A percentile compares a stretch with the other conserved stretches of the same genome.
Conservation (phyloP, 2,797 vertebrate genomes). For the Sandelia bainsii region DNA sequence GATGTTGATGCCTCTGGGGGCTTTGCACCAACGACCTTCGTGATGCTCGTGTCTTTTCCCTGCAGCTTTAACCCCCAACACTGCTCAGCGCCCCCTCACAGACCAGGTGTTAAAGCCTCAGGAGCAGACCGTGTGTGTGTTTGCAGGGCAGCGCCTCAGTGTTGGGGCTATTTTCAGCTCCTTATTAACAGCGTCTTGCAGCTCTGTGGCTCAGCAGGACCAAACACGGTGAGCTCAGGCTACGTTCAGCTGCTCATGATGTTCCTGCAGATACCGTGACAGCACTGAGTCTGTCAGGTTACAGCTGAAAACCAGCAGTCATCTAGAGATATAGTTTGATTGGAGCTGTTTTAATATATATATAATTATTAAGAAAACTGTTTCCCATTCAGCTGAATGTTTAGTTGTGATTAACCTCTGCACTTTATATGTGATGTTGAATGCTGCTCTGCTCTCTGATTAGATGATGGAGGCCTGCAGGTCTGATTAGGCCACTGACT, state of each 20-base stretch:
- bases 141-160: slow-evolving; percentile 47
- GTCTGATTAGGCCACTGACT: too few species aligned
- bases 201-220: slow-evolving; percentile 34
- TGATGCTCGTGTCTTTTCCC: neutral
- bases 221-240: slow-evolving; percentile 11
- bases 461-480: too few species aligned
- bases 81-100: neutral
- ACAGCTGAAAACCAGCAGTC: too few species aligned
- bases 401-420: too few species aligned
- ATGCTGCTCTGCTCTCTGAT: too few species aligned
- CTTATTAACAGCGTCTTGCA: slow-evolving; percentile 38
- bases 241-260: slow-evolving; percentile 11
- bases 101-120: slow-evolving; percentile 21
- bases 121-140: slow-evolving; percentile 14
- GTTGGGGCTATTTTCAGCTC: slow-evolving; percentile 54
- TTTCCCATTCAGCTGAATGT: too few species aligned
- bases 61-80: neutral
- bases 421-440: too few species aligned
- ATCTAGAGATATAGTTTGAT: too few species aligned
- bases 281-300: neutral
- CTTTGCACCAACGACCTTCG: neutral
- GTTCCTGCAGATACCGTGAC: neutral
- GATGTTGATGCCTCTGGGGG: neutral
- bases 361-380: too few species aligned
- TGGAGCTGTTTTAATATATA: too few species aligned